phyloP scores from a whole-genome alignment of 2,113 vertebrate genomes.

The Hepsetus odoe region DNA sequence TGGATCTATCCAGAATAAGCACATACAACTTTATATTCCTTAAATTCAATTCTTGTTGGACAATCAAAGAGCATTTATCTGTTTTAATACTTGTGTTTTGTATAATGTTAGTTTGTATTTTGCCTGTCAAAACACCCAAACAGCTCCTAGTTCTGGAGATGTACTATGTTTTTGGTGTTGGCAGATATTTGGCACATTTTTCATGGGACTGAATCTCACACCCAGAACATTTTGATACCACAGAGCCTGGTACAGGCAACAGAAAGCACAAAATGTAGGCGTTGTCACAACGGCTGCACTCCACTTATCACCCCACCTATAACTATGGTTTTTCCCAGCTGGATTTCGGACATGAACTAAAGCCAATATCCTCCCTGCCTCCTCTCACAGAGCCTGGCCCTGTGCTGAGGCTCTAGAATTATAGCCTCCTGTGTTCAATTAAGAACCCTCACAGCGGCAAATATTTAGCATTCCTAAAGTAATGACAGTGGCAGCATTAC shows the following conservation, averaged over 20 bases:
- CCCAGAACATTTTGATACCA: slow-evolving; percentile 20
- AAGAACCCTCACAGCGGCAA: slow-evolving; percentile 23
- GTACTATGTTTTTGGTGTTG: neutral
- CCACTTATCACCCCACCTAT: neutral
- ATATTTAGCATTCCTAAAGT: slow-evolving; percentile 45
- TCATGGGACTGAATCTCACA: slow-evolving; percentile 2
- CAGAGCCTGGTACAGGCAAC: slow-evolving; percentile 1
- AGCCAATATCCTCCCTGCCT: slow-evolving; percentile 11
- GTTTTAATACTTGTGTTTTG: too few relatives aligned
- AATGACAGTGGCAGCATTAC: slow-evolving; percentile 12
- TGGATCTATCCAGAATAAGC: neutral
- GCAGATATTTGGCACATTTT: neutral
- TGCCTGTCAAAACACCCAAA: neutral
- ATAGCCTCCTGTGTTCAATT: slow-evolving; percentile 52
- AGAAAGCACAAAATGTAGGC: slow-evolving; percentile 5
- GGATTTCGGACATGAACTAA: slow-evolving; percentile 20
- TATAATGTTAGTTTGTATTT: neutral
- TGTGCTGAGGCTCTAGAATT: slow-evolving; percentile 31
- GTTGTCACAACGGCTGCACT: neutral
- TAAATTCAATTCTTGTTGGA: neutral
- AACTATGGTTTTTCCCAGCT: slow-evolving; percentile 5
- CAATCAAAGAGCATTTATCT: too few relatives aligned
- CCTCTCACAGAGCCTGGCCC: slow-evolving; percentile 13
- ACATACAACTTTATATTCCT: neutral
- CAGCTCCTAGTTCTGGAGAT: neutral